Conservation (phyloP, 2,797 vertebrate genomes). For the Hipposideros larvatus region DNA sequence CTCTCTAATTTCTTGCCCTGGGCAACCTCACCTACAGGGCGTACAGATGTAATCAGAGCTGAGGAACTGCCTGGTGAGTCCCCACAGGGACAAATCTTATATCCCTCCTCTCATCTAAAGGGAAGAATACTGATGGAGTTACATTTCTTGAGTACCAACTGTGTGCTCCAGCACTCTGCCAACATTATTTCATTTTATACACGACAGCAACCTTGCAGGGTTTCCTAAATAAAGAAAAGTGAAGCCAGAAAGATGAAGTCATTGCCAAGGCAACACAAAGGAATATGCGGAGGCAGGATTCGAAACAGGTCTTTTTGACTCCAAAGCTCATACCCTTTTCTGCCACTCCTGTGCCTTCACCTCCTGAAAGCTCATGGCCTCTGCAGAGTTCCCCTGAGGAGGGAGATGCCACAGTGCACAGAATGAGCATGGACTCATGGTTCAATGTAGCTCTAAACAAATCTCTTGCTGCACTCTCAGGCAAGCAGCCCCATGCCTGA, state of each 20-base stretch:
- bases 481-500: background rate
- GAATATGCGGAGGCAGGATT: background rate
- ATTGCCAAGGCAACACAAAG: background rate
- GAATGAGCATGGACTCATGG: fast-evolving
- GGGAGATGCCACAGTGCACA: background rate
- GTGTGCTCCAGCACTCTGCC: background rate
- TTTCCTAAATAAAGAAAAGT: background rate
- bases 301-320: background rate
- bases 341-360: no score
- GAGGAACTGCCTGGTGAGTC: background rate
- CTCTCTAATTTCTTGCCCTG: background rate
- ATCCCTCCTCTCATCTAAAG: background rate
- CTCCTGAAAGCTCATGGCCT: background rate
- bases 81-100: background rate
- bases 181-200: background rate
- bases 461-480: background rate
- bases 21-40: background rate
- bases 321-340: background rate
- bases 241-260: background rate
- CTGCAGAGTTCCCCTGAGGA: background rate
- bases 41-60: background rate
- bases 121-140: background rate
- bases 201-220: background rate
- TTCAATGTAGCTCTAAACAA: no score
- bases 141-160: background rate